Conservation (phyloP, 1,140 invertebrate species). For the Micrasema minimum region DNA sequence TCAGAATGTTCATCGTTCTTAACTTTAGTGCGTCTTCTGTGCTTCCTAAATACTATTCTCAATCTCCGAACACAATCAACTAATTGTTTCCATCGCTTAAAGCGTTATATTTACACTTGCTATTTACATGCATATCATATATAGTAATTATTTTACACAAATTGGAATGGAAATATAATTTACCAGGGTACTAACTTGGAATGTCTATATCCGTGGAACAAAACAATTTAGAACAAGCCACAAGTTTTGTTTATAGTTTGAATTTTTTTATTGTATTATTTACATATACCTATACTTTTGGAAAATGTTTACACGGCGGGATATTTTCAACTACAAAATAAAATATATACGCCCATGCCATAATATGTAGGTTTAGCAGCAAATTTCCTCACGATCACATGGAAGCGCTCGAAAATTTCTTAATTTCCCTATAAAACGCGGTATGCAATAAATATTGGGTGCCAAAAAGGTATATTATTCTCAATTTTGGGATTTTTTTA, state of each 20-base stretch:
- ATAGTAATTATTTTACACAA: slow-evolving; percentile 48
- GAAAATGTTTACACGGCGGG: slow-evolving; percentile 15
- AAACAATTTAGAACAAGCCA: slow-evolving; percentile 29
- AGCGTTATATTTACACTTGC: slow-evolving; percentile 52
- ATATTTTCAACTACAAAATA: slow-evolving; percentile 21
- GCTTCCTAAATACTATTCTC: neutral
- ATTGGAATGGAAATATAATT: slow-evolving; percentile 48
- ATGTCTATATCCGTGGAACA: slow-evolving; percentile 41
- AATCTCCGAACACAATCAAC: slow-evolving; percentile 7
- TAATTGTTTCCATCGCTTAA: slow-evolving; percentile 38
- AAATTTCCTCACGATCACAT: neutral
- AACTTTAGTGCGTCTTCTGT: neutral
- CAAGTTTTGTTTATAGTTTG: slow-evolving; percentile 21
- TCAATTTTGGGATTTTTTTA: neutral
- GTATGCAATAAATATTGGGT: no score
- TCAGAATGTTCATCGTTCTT: no score
- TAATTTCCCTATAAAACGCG: no score
- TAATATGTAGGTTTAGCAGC: slow-evolving; percentile 10
- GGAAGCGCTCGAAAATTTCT: neutral
- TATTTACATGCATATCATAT: slow-evolving; percentile 50
- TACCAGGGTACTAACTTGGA: slow-evolving; percentile 36
- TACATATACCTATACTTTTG: neutral
- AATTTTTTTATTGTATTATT: slow-evolving; percentile 22
- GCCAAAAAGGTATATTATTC: neutral
- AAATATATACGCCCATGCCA: neutral